Evolutionary conservation across 2,113 vertebrate species (phyloP), one percentile per base, ranked within the genome.

Genomic region (Boleophthalmus pectinirostris): DNA sequence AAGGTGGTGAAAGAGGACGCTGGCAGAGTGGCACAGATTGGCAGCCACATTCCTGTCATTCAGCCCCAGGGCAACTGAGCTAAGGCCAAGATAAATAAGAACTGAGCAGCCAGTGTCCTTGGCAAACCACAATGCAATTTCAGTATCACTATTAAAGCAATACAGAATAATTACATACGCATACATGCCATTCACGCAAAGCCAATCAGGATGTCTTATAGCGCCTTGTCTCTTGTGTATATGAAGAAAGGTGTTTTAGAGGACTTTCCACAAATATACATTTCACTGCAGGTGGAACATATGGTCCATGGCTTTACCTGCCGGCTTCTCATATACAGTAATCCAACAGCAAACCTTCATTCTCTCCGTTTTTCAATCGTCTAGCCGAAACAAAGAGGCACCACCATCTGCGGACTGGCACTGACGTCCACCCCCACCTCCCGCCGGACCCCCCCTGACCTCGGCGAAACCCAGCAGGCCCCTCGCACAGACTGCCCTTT

Each of bases 401-500:
- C 80, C 82, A 80, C 66, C 78, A 79, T 86, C 79, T 90, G 81
- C 81, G 88, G 83, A 83, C 82, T 81, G 81, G 74, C 78, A 71
- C 77, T 16, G 68, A 24, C 74, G 73, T 68, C 49, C 75, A 77
- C 54, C 80, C 80, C 73, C 89, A 81, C 82, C 3, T 2, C 21
- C n/a, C 53, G n/a, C 53, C 21, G 10, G 21, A 6, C 54, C 54
- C 54, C 21, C 4, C 23, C 23, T 25, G 87, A 90, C 85, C 86
- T 73, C 75, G 10, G 66, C 68, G 73, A 51, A 82, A 70, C 75
- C 77, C 75, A 66, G 60, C 63, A 61, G 80, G 70, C 84, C 75
- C 83, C 73, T 84, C 90, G 90, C 85, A 90, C 68, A 20, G 45
- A 51, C 82, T 63, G 67, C 87, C 84, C 88, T 89, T 90, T 88